A percentile compares a stretch with the other conserved stretches of the same genome.
Conservation (phyloP, 2,888 invertebrate genomes). For the Scrobipalpa atriplicella region DNA sequence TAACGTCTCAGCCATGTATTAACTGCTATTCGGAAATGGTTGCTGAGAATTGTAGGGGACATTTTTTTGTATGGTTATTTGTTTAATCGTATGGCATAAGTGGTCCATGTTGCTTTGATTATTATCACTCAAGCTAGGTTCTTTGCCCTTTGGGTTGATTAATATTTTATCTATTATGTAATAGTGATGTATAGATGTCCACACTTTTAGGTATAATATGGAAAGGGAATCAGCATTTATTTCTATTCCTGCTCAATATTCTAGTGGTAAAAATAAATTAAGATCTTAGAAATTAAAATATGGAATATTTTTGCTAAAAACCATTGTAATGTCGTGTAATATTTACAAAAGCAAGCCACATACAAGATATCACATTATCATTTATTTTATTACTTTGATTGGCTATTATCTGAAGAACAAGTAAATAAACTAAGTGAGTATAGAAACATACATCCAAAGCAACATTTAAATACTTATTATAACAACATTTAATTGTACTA, state of each 20-base stretch:
- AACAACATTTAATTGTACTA: slow-evolving; percentile 18
- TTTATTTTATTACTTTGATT: slow-evolving; percentile 32
- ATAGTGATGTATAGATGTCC: no score
- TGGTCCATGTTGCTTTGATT: no score
- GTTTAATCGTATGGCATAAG: no score
- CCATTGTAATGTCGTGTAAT: slow-evolving; percentile 25
- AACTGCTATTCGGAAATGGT: slow-evolving; percentile 17
- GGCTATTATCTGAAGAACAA: slow-evolving; percentile 37
- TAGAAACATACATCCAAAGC: background rate
- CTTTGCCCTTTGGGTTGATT: no score
- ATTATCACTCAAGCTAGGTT: no score
- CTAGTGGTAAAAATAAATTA: no score
- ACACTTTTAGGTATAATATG: no score
- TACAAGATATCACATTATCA: slow-evolving; percentile 44
- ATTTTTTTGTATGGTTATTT: background rate
- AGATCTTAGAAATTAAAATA: no score
- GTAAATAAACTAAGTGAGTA: background rate
- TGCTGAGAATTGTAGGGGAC: background rate
- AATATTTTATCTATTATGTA: no score
- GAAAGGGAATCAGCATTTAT: no score
- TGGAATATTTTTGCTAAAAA: no score
- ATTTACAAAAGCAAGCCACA: slow-evolving; percentile 50
- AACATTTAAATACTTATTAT: background rate
- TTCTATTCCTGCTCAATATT: no score
- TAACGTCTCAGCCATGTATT: slow-evolving; percentile 50